Percentiles rank a stretch among this genome's conserved stretches.
These are phyloP conservation scores for Dicycla oo DNA, from an alignment of 2,888 invertebrate genomes.

Conservation along the genomic window DNA sequence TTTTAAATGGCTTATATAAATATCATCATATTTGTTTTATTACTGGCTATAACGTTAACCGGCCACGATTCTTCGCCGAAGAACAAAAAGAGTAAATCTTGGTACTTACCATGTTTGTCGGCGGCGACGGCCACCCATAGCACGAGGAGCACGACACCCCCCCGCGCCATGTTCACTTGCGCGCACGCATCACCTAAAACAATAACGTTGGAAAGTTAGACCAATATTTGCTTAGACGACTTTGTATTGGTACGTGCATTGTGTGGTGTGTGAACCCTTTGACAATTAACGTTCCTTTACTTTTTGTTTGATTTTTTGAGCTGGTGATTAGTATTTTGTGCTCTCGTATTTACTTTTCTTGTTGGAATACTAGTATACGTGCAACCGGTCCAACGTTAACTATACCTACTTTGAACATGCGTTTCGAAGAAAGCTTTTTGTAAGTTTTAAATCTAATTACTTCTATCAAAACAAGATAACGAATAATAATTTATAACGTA, in stretches of 20 bases:
- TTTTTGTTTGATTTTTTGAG: constrained; percentile 41
- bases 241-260: constrained; percentile 59
- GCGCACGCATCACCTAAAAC: constrained; percentile 89
- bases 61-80: constrained; percentile 50
- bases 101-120: constrained; percentile 85
- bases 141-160: constrained; percentile 85
- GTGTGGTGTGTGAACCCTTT: constrained; percentile 59
- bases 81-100: constrained; percentile 60
- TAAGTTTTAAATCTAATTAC: constrained; percentile 3
- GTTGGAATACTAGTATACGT: not conserved
- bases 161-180: constrained; percentile 87
- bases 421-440: not conserved
- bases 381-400: not conserved
- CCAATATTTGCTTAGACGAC: constrained; percentile 56
- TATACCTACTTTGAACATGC: not conserved
- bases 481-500: constrained; percentile 9
- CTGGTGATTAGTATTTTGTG: constrained; percentile 28
- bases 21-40: constrained; percentile 54
- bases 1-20: constrained; percentile 57
- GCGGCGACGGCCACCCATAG: constrained; percentile 87
- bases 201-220: constrained; percentile 78
- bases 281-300: constrained; percentile 51
- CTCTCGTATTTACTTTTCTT: constrained; percentile 18
- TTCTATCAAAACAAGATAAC: too few relatives aligned
- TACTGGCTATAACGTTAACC: constrained; percentile 39